These are phyloP conservation scores for Punctoribates punctum DNA, from an alignment of 2,888 invertebrate genomes.

Conservation along the genomic window DNA sequence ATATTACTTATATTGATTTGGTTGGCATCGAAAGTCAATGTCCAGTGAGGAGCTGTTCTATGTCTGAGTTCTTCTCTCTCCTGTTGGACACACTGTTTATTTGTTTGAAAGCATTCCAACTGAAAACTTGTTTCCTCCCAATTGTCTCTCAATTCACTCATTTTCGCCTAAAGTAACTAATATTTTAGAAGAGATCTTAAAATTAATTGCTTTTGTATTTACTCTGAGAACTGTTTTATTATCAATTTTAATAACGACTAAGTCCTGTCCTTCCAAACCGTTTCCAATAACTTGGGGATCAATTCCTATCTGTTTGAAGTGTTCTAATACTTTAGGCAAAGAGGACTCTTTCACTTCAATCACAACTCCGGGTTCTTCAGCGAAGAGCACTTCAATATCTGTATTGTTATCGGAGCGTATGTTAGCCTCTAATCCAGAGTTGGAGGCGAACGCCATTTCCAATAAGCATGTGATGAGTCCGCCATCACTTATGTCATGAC, in stretches of 20 bases:
- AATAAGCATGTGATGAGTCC: constrained; percentile 82
- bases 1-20: constrained; percentile 37
- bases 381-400: constrained; percentile 66
- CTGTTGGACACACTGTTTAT: constrained; percentile 69
- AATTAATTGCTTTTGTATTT: neutral
- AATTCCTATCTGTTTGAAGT: constrained; percentile 63
- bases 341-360: constrained; percentile 65
- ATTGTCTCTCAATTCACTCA: constrained; percentile 68
- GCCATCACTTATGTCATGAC: constrained; percentile 96
- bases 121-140: constrained; percentile 97
- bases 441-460: constrained; percentile 94
- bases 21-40: constrained; percentile 61
- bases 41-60: constrained; percentile 69
- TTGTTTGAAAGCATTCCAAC: constrained; percentile 79
- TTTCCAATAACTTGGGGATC: constrained; percentile 66
- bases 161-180: constrained; percentile 52
- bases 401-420: constrained; percentile 33
- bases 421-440: constrained; percentile 66
- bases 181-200: neutral
- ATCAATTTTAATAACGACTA: constrained; percentile 59
- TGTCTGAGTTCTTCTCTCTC: constrained; percentile 69
- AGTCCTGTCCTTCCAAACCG: constrained; percentile 17
- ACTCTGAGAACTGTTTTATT: constrained; percentile 61
- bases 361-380: constrained; percentile 81
- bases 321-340: constrained; percentile 60